Evolutionary conservation across 2,113 vertebrate genomes (phyloP), one percentile per base, ranked within the genome.

Genomic region (Onychostruthus taczanowskii): DNA sequence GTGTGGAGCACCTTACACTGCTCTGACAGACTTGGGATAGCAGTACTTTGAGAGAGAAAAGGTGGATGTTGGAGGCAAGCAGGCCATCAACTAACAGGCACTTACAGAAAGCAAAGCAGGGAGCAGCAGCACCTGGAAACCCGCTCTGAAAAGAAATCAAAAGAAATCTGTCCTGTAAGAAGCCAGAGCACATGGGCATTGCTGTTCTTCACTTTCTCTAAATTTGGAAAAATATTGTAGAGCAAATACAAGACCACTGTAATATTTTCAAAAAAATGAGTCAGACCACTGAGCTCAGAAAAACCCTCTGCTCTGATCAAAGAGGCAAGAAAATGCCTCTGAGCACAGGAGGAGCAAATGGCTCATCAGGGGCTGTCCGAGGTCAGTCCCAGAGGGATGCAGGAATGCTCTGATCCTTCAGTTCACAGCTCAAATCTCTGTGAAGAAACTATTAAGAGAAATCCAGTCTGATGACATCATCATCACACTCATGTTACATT

Each of bases 381-480:
- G 82, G 15, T 56, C 58, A 61, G 5, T 41, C 94, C 90, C 90
- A 46, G 55, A 61, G 95, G 94, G 83, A 44, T 0, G 12, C 28
- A 84, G 33, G 83, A 95, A 92, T 52, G 81, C 74, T 83, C 58
- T 22, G 62, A 89, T 55, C 56, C 59, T 76, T 33, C 70, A 55
- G 46, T 37, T 76, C 87, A 63, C 67, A 64, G 84, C 75, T 78
- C 77, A 49, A 70, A 77, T 22, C 53, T 7, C 82, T 91, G 20
- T 58, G 47, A 90, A 85, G 68, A 63, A 88, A 80, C 82, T 69
- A 68, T 19, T 46, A 82, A 59, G 67, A 94, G 82, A 95, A 96
- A 94, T 92, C 94, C 95, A 96, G 86, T 16, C 90, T 84, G 83
- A 66, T 94, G 95, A 96, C 92, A 84, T 94, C 90, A 95, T 9